phyloP scores from a whole-genome alignment of 1,140 invertebrate genomes.

The Anastatus disparis region DNA sequence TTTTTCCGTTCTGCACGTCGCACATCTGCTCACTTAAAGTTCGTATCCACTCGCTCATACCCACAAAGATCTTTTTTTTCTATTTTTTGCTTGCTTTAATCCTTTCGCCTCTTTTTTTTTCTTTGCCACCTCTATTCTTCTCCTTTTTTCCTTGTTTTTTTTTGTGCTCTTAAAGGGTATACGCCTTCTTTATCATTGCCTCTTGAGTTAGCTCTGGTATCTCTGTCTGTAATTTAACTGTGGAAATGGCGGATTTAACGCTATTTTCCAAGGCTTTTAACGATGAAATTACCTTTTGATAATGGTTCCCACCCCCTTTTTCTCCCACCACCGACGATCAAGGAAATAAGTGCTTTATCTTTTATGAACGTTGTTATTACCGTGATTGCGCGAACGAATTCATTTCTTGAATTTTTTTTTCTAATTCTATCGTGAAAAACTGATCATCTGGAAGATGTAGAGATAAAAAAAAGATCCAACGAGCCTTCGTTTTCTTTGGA shows the following conservation, averaged over 20 bases:
- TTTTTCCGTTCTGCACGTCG: not conserved
- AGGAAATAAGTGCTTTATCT: conserved; percentile 6
- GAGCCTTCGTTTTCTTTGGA: not conserved
- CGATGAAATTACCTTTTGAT: conserved; percentile 18
- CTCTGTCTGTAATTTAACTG: conserved; percentile 7
- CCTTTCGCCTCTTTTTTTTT: not conserved
- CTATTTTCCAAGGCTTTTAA: too few relatives aligned
- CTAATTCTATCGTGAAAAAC: too few relatives aligned
- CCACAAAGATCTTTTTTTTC: not conserved
- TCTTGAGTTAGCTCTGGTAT: too few relatives aligned
- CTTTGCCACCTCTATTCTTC: not conserved
- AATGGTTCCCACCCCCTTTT: not conserved
- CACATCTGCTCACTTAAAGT: not conserved
- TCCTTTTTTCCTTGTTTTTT: too few relatives aligned
- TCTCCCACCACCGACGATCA: not conserved
- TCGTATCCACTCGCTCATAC: not conserved
- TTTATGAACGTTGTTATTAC: conserved; percentile 17
- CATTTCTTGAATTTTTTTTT: too few relatives aligned
- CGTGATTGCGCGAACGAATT: not conserved
- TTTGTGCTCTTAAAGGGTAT: too few relatives aligned
- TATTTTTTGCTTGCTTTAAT: not conserved
- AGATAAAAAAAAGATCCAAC: too few relatives aligned
- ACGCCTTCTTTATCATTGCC: conserved; percentile 3
- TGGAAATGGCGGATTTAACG: conserved; percentile 15
- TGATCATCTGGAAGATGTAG: too few relatives aligned